A percentile compares a stretch with the other conserved stretches of the same genome.
Evolutionary conservation across 2,113 vertebrate genomes (phyloP).

Genomic region (Nycticebus coucang): DNA sequence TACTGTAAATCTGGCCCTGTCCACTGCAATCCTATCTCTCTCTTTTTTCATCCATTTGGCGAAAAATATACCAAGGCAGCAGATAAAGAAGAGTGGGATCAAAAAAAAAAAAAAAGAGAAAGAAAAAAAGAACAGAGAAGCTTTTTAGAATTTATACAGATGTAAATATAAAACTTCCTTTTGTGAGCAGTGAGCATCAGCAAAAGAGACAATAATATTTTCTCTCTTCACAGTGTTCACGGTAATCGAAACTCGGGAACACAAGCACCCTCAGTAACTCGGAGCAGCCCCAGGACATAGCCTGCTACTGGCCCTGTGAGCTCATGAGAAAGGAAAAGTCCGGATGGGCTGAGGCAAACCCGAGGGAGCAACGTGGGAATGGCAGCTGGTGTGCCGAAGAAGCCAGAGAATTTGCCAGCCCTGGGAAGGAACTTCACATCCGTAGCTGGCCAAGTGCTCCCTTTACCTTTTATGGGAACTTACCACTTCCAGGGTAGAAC

Average conservation of each 20-base stretch:
- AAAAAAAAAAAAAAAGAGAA: not conserved
- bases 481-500: no score
- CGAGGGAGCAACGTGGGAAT: not conserved
- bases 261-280: not conserved
- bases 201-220: not conserved
- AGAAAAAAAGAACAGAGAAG: not conserved
- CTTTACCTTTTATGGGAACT: not conserved
- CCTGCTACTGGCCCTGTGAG: not conserved
- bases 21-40: not conserved
- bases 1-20: not conserved
- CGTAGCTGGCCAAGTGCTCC: not conserved
- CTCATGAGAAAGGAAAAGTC: not conserved
- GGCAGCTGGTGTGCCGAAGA: not conserved
- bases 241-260: not conserved
- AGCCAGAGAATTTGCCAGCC: not conserved
- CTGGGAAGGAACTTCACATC: not conserved
- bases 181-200: not conserved
- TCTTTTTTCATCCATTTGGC: not conserved
- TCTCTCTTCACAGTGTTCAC: not conserved
- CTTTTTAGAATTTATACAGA: not conserved
- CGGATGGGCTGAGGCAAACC: not conserved
- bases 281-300: not conserved
- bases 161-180: not conserved
- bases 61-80: not conserved
- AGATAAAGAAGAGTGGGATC: not conserved